Evolutionary conservation across 2,888 invertebrate species (phyloP).

Genomic region (Melitaea athalia): DNA sequence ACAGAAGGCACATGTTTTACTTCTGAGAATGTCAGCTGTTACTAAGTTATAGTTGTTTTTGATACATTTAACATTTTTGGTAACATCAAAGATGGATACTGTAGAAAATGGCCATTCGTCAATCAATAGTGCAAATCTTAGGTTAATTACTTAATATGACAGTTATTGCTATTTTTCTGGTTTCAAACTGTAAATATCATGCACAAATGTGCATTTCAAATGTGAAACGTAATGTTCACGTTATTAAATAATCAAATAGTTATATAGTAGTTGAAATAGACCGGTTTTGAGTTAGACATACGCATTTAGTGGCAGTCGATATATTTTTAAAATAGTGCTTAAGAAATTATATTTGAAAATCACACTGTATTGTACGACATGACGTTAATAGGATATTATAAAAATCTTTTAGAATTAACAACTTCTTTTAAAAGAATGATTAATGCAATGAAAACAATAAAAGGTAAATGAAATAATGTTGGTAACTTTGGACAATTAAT

Average conservation of each 20-base stretch:
- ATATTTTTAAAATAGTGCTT: constrained; percentile 73
- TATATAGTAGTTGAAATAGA: constrained; percentile 75
- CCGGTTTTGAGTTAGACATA: constrained; percentile 80
- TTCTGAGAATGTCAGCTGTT: neutral
- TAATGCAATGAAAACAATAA: neutral
- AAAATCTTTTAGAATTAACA: neutral
- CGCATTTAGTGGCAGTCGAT: constrained; percentile 73
- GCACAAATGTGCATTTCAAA: constrained; percentile 64
- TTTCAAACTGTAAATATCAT: constrained; percentile 40
- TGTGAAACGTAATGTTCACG: constrained; percentile 53
- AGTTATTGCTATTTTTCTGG: constrained; percentile 24
- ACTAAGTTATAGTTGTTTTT: too few relatives aligned
- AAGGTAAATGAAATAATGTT: neutral
- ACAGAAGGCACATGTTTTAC: neutral
- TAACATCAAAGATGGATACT: too few relatives aligned
- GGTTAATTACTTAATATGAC: neutral
- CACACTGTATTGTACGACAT: constrained; percentile 52
- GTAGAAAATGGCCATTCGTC: too few relatives aligned
- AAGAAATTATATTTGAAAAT: constrained; percentile 62
- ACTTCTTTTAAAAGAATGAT: neutral
- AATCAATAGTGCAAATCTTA: neutral
- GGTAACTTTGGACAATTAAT: neutral
- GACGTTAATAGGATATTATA: neutral
- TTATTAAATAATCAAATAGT: constrained; percentile 75
- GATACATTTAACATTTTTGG: too few relatives aligned